phyloP scores from a whole-genome alignment of 2,113 vertebrate genomes.

The Propithecus coquereli region DNA sequence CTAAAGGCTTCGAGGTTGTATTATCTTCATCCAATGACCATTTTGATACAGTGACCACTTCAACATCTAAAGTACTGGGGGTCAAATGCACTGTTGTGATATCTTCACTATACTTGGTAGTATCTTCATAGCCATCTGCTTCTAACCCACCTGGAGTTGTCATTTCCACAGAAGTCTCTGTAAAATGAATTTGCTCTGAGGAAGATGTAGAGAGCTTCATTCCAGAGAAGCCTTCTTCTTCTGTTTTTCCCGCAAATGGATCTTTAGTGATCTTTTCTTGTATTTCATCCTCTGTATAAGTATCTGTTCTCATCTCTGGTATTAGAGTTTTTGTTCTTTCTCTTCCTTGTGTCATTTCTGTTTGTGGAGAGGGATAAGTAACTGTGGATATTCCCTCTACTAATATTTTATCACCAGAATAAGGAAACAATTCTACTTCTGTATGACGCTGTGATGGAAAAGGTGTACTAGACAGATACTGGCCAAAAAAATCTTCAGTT shows the following conservation, averaged over 20 bases:
- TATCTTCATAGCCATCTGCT: conserved; percentile 40
- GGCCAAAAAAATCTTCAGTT: conserved; percentile 32
- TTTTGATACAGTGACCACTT: conserved; percentile 71
- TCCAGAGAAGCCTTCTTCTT: conserved; percentile 73
- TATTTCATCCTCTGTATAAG: conserved; percentile 37
- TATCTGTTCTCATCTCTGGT: not conserved
- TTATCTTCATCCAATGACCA: conserved; percentile 62
- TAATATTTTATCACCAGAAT: conserved; percentile 53
- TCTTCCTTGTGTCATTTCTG: conserved; percentile 43
- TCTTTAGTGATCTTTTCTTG: conserved; percentile 56
- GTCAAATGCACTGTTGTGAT: not conserved
- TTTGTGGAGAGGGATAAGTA: conserved; percentile 42
- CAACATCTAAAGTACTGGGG: conserved; percentile 54
- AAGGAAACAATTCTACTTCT: conserved; percentile 13
- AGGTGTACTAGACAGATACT: conserved; percentile 64
- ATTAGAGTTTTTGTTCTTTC: conserved; percentile 53
- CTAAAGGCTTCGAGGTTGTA: conserved; percentile 39
- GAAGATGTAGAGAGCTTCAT: conserved; percentile 54
- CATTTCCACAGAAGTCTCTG: conserved; percentile 37
- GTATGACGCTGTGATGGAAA: conserved; percentile 53
- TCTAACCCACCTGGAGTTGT: conserved; percentile 43
- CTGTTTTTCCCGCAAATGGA: conserved; percentile 25
- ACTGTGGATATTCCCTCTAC: not conserved
- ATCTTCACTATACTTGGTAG: not conserved
- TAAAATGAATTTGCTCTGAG: conserved; percentile 43